These are phyloP conservation scores for Argyrosomus regius DNA, from an alignment of 2,797 vertebrate species.

Conservation along the genomic window DNA sequence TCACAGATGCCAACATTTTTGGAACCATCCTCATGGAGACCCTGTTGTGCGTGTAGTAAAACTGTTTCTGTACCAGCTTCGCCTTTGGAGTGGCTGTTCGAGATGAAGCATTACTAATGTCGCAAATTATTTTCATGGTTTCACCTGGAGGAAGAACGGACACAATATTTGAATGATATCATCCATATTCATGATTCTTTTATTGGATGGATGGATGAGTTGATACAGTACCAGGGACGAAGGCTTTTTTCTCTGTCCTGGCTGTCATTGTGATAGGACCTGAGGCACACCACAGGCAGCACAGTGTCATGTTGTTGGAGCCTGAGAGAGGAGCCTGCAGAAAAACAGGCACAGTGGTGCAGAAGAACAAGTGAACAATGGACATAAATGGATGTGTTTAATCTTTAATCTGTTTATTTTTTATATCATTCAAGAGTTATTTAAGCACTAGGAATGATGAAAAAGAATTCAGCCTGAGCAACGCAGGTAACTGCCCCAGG, in stretches of 20 bases:
- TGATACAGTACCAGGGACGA: slow-evolving; percentile 55
- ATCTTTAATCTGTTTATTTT: neutral
- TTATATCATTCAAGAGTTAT: neutral
- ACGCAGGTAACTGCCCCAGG: neutral
- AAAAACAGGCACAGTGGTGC: slow-evolving; percentile 5
- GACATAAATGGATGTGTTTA: neutral
- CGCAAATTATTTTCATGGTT: slow-evolving; percentile 58
- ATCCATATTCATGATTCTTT: neutral
- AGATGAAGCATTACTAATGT: slow-evolving; percentile 67
- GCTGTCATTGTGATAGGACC: slow-evolving; percentile 57
- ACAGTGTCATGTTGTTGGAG: slow-evolving; percentile 49
- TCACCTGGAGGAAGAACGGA: slow-evolving; percentile 61
- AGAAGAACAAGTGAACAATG: neutral
- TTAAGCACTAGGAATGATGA: neutral
- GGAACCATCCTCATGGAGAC: rapidly evolving
- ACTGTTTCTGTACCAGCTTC: slow-evolving; percentile 64
- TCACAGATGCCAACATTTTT: neutral
- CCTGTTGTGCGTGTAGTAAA: slow-evolving; percentile 22
- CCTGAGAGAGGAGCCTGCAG: slow-evolving; percentile 68
- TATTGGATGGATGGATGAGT: neutral
- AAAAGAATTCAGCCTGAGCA: neutral
- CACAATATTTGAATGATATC: neutral
- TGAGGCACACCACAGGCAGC: slow-evolving; percentile 67
- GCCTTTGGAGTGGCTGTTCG: slow-evolving; percentile 46
- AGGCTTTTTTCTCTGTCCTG: slow-evolving; percentile 63